phyloP scores from a whole-genome alignment of 2,888 invertebrate species.

The Arge pagana region DNA sequence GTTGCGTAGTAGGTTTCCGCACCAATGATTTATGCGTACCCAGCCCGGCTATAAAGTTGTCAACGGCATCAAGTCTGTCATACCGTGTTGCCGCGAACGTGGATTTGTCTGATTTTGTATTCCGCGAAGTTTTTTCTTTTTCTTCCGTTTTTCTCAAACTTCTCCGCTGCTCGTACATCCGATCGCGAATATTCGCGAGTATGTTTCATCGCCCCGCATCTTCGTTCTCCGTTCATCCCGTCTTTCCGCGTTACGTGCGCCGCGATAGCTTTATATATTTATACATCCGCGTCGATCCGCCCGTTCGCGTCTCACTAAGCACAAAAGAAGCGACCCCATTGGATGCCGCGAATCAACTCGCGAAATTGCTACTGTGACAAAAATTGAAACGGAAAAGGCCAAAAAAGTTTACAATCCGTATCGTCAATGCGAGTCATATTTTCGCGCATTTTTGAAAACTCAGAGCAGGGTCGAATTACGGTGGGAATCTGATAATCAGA shows the following conservation, averaged over 20 bases:
- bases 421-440: not conserved
- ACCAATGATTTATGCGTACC: constrained; percentile 4
- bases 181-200: no score
- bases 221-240: not conserved
- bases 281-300: no score
- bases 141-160: not conserved
- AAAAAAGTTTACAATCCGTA: not conserved
- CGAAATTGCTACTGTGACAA: no score
- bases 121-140: not conserved
- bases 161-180: not conserved
- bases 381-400: no score
- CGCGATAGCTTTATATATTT: not conserved
- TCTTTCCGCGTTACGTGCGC: no score
- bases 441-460: no score
- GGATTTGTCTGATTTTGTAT: not conserved
- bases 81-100: constrained; percentile 1
- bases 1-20: not conserved
- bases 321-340: no score
- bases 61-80: constrained; percentile 5
- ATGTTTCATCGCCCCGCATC: not conserved
- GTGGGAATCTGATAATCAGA: no score
- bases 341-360: no score
- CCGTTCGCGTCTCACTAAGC: no score
- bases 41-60: constrained; percentile 10
- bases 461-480: no score